Evolutionary conservation across 2,113 vertebrate genomes (phyloP), one percentile per base, ranked within the genome.

Genomic region (Mixornis gularis): DNA sequence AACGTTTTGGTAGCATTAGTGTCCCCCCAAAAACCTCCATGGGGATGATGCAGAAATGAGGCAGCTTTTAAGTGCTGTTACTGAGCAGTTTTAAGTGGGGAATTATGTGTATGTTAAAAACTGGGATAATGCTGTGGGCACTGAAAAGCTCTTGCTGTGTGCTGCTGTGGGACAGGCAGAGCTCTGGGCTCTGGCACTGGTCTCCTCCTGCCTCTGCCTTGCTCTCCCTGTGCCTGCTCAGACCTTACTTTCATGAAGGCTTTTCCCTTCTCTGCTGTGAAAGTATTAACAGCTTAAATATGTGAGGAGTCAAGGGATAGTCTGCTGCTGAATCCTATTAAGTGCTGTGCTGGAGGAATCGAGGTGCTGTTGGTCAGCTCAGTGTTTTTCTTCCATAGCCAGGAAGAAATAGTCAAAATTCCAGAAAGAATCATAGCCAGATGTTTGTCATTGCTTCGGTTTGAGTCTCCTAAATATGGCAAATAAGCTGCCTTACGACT

Each of bases 401-500:
- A 46, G 94, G 80, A 94, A 97, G 89, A 96, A 97, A 97, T 95
- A 96, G 88, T 94, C 95, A 92, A 60, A 95, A 97, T 98, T 97
- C 97, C 96, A 96, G 86, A 96, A 95, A 90, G 96, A 92, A 93
- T 95, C 83, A n/a, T 68, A 95, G 96, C 96, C 97, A 97, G 96
- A 97, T 97, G 97, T 97, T 96, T 97, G 95, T 94, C 95, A 41
- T 96, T 94, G 87, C 95, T 96, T 68, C 0, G 17, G 48, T 95
- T 91, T 60, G 82, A 87, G 40, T 83, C 87, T 72, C 96, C 97
- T 97, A 97, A 97, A 97, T 97, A 96, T 95, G 97, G 97, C 95
- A 96, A 93, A 95, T 93, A 92, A 90, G 55, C 94, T 56, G 92
- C 93, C 65, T 92, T 68, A 55, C 77, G 95, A 70, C 87, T 95